Conservation (phyloP, 1,140 invertebrate species). For the Euwallacea similis region DNA sequence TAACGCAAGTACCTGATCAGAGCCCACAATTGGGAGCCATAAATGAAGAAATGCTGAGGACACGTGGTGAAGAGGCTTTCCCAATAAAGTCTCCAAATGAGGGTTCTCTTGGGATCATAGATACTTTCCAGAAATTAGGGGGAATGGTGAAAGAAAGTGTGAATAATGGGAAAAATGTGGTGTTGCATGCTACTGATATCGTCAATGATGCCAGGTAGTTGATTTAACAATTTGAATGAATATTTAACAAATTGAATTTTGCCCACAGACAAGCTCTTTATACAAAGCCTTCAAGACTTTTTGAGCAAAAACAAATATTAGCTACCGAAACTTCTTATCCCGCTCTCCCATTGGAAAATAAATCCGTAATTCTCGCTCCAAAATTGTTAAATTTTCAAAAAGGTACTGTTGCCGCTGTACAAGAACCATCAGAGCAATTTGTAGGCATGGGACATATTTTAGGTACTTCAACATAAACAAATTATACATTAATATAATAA, state of each 20-base stretch:
- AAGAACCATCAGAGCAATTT: slow-evolving; percentile 16
- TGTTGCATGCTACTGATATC: slow-evolving; percentile 23
- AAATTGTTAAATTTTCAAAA: slow-evolving; percentile 43
- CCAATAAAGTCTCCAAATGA: neutral
- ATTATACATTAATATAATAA: neutral
- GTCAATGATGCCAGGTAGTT: slow-evolving; percentile 20
- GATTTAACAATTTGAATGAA: neutral
- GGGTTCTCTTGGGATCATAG: slow-evolving; percentile 16
- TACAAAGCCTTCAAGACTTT: neutral
- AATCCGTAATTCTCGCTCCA: slow-evolving; percentile 46
- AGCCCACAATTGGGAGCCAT: slow-evolving; percentile 18
- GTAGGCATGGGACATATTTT: slow-evolving; percentile 35
- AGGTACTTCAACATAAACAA: neutral
- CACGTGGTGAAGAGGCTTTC: neutral
- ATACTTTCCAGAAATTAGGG: slow-evolving; percentile 36
- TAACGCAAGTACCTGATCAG: slow-evolving; percentile 20
- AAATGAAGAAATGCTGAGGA: slow-evolving; percentile 25
- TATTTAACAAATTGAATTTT: too few species aligned
- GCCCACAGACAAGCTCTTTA: too few species aligned
- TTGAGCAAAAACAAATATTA: neutral
- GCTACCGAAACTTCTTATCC: too few species aligned
- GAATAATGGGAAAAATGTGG: slow-evolving; percentile 25
- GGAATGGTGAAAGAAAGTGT: slow-evolving; percentile 27
- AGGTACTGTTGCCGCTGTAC: slow-evolving; percentile 10
- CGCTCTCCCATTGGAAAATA: slow-evolving; percentile 5